Evolutionary conservation across 2,888 invertebrate species (phyloP), one percentile per base, ranked within the genome.

Genomic region (Digitonthophagus gazella): DNA sequence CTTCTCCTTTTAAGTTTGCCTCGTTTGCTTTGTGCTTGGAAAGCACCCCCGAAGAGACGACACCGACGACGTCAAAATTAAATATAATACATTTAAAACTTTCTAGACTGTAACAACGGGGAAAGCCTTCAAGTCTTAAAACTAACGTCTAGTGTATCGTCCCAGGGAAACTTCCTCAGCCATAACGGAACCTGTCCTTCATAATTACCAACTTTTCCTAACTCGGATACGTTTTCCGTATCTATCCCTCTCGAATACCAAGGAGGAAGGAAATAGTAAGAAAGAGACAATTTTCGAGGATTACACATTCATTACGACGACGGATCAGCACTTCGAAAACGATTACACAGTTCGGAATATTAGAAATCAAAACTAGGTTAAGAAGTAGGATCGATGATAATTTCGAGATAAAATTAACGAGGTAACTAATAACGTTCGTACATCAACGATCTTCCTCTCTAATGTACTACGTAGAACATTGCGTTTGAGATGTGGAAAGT

Each of bases 401-500:
- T 44, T 44, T 44, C 6, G n/a, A n/a, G n/a, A n/a, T n/a, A n/a
- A 44, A 44, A 44, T 44, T 44, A n/a, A n/a, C n/a, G n/a, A n/a
- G n/a, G n/a, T n/a, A n/a, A n/a, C n/a, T 77, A 76, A 75, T 74
- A 75, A 73, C 74, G 75, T 75, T 77, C 75, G 73, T 77, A 77
- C 76, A 75, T 76, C 74, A 73, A 15, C 67, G 76, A 77, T 77
- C 76, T 76, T 74, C 73, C 74, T 73, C 75, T 67, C 67, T 78
- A 78, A 78, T 78, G 77, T 77, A 76, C 75, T 76, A 74, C 76
- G 76, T 76, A 72, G 71, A 76, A 77, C 76, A 77, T 74, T 44
- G 28, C 28, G n/a, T n/a, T n/a, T n/a, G n/a, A n/a, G n/a, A n/a
- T n/a, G n/a, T n/a, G n/a, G n/a, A 44, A 44, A 8, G 28, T 44